These are phyloP conservation scores for Pteromalus puparum DNA, from an alignment of 1,140 invertebrate species.

Conservation along the genomic window DNA sequence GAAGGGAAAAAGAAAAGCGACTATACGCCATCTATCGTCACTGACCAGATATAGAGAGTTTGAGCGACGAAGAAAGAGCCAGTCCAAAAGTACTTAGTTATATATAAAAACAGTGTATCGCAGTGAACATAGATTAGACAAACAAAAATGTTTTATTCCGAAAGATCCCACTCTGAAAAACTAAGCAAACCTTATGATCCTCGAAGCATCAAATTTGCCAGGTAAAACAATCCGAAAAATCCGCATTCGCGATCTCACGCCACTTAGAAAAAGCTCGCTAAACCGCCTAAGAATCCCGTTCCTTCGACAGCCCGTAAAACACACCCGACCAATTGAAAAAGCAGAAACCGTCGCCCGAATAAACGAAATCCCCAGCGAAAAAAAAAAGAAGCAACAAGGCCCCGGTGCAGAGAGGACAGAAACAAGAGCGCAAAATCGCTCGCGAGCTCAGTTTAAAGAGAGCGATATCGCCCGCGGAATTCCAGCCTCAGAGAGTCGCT, in stretches of 20 bases:
- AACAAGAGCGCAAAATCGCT: background rate
- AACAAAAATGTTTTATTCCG: no score
- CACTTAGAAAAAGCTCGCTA: background rate
- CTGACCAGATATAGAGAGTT: no score
- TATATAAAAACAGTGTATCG: no score
- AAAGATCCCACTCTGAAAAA: no score
- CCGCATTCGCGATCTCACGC: background rate
- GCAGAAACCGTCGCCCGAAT: background rate
- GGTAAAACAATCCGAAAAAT: background rate
- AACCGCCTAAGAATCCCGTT: background rate
- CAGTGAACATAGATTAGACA: no score
- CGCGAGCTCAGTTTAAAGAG: slow-evolving; percentile 2
- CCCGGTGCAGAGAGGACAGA: background rate
- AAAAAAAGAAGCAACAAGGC: background rate
- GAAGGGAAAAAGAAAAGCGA: no score
- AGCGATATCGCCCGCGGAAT: slow-evolving; percentile 21
- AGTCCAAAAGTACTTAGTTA: no score
- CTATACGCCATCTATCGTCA: no score
- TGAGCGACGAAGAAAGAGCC: no score
- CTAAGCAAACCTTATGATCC: no score
- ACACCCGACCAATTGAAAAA: background rate
- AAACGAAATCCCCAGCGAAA: background rate
- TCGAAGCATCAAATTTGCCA: background rate
- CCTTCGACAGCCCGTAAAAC: background rate
- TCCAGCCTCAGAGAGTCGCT: background rate